These are phyloP conservation scores for Apolygus lucorum DNA, from an alignment of 1,140 invertebrate genomes.

Conservation along the genomic window DNA sequence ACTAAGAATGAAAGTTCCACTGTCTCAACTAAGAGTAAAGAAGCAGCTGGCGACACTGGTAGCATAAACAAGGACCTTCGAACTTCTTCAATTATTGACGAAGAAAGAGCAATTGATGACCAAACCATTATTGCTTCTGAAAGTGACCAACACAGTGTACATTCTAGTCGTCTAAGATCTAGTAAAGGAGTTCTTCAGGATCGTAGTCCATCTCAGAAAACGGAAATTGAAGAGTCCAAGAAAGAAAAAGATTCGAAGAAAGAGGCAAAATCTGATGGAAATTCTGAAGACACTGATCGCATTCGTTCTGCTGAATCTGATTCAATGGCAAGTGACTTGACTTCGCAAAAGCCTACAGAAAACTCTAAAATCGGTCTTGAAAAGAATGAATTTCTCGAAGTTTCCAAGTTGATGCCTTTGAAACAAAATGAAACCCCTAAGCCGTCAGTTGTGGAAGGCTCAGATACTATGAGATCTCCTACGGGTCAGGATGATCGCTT, in stretches of 20 bases:
- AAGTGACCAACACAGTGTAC: too few relatives aligned
- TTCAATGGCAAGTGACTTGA: neutral
- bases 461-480: neutral
- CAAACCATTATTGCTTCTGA: too few relatives aligned
- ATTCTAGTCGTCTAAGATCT: too few relatives aligned
- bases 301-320: too few relatives aligned
- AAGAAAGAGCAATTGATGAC: too few relatives aligned
- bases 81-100: too few relatives aligned
- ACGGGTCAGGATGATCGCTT: neutral
- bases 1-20: too few relatives aligned
- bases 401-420: neutral
- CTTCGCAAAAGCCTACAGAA: neutral
- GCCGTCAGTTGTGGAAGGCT: neutral
- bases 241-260: neutral
- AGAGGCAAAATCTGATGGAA: neutral
- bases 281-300: too few relatives aligned
- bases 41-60: too few relatives aligned
- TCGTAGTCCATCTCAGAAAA: neutral
- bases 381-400: neutral
- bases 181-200: neutral
- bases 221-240: neutral
- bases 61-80: too few relatives aligned
- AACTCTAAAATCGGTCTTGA: neutral
- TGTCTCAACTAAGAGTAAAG: too few relatives aligned
- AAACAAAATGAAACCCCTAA: neutral